Evolutionary conservation across 2,797 vertebrate species (phyloP), one percentile per base, ranked within the genome.

Genomic region (Argya squamiceps): DNA sequence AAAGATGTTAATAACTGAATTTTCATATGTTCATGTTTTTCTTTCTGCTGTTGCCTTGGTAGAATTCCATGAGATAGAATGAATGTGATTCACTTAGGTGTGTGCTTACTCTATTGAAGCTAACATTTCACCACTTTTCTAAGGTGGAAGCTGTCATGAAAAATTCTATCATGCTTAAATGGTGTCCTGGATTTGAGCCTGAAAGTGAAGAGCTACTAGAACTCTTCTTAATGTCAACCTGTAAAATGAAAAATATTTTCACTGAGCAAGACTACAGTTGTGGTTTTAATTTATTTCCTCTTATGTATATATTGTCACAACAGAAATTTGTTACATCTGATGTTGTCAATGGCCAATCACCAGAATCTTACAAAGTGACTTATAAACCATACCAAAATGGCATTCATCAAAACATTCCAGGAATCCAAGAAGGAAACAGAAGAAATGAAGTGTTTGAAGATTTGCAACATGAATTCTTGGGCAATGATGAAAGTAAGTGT

Each of bases 381-480:
- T 99, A 98, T 82, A 99, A 98, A 44, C 99, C 99, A 32, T 98
- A 98, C 69, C 98, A 98, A 77, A 95, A 98, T 96, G 95, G 96
- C 69, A 96, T 92, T 79, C 98, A 98, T 87, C 97, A 97, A 46
- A 95, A 97, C 78, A 97, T 96, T 93, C 98, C 98, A 44, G 96
- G 97, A 92, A 85, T 97, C 10, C 96, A 95, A 36, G 98, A 98
- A 49, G 75, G 85, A 32, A 41, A 83, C 56, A 97, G 92, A 63
- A 98, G 97, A 82, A 98, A 98, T 37, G 98, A 97, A 88, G 93
- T 96, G 12, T 98, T 99, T 91, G 98, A 99, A 91, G 98, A 97
- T 77, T 97, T 99, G 83, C 99, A 99, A 30, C 98, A 94, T 91
- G 98, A 99, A 39, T 99, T 99, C 95, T 97, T 99, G 52, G 98